Evolutionary conservation across 2,888 invertebrate genomes (phyloP), one percentile per base, ranked within the genome.

Genomic region (Cantharis rustica): DNA sequence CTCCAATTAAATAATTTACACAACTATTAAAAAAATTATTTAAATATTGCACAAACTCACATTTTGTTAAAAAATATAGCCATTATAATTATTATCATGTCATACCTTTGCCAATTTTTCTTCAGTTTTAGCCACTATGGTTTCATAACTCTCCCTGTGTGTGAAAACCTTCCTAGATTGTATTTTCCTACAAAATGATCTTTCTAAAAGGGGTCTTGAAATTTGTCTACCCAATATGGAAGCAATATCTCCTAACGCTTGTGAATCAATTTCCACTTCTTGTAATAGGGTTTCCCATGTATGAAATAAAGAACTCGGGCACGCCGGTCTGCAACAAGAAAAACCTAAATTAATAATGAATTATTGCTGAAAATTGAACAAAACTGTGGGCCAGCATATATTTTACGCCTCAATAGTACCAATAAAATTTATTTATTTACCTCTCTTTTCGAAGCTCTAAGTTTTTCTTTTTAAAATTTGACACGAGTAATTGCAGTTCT

Each of bases 281-380:
- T 96, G 96, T 77, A 97, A 92, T 77, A 97, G 90, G 79, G 94
- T 94, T 89, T 97, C 97, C 97, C 97, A 97, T 77, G 95, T 94
- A 87, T 96, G 95, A 88, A 96, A 96, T 85, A 97, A 91, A 66
- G 95, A 93, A 89, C 93, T 92, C 73, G 94, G 93, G 85, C 95
- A 95, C 78, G 94, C 91, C 78, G 95, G 94, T 88, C 95, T 95
- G 90, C 47, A 84, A 84, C 2, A 15, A 68, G 4, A 27, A 15
- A n/a, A 47, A 7, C 9, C 47, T n/a, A 47, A 47, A 47, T 47
- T 47, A 47, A 31, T 47, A 47, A 47, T n/a, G n/a, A 5, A 47
- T 47, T n/a, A n/a, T n/a, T 47, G n/a, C n/a, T 47, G n/a, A 47
- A n/a, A 47, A n/a, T n/a, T 47, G 7, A 75, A 78, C 47, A 64